Evolutionary conservation across 2,797 vertebrate species (phyloP).

Genomic region (Sebastes iracundus): DNA sequence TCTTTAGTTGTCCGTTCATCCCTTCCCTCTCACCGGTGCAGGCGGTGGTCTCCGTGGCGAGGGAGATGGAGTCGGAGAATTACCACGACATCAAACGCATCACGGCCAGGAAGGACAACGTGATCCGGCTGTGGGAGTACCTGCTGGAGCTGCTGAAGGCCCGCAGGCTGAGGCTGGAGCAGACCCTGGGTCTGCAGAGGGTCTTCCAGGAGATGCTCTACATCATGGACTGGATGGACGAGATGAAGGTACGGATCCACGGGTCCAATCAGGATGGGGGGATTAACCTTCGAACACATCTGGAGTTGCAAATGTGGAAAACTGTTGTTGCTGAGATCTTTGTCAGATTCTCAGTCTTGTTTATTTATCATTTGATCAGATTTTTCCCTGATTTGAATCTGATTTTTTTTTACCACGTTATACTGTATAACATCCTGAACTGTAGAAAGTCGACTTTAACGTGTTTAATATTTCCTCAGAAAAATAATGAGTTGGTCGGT

Average conservation of each 20-base stretch:
- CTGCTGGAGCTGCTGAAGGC: slow-evolving; percentile 95
- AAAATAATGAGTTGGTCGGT: not conserved
- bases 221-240: slow-evolving; percentile 99
- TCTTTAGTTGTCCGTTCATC: not conserved
- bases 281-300: not conserved
- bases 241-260: slow-evolving; percentile 89
- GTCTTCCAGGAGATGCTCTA: slow-evolving; percentile 99
- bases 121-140: slow-evolving; percentile 96
- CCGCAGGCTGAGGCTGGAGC: slow-evolving; percentile 90
- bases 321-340: not conserved
- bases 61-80: slow-evolving; percentile 92
- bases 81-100: slow-evolving; percentile 96
- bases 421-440: not conserved
- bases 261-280: not conserved
- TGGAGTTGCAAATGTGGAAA: not conserved
- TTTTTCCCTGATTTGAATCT: no score
- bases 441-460: no score
- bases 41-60: slow-evolving; percentile 91
- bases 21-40: slow-evolving; percentile 36
- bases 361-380: no score
- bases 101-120: slow-evolving; percentile 92
- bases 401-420: no score
- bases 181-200: slow-evolving; percentile 94
- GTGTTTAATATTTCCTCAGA: not conserved
- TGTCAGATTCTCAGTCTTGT: not conserved